Percentiles rank a stretch among this genome's conserved stretches.
Conservation (phyloP, 1,140 invertebrate genomes). For the Hermetia illucens region DNA sequence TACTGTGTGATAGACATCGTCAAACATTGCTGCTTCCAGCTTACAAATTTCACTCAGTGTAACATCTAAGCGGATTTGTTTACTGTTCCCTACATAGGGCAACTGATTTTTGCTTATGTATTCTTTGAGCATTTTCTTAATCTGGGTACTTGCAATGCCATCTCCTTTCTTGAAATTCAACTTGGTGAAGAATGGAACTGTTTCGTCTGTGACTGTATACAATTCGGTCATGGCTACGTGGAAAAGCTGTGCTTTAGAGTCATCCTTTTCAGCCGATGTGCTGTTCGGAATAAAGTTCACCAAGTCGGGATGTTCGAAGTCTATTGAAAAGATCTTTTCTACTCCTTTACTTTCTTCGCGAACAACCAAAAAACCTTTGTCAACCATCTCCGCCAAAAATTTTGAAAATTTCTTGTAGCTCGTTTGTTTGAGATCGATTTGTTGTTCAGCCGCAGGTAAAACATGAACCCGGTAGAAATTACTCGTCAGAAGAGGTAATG, state of each 20-base stretch:
- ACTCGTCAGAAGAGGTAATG: conserved; percentile 55
- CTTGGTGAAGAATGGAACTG: conserved; percentile 23
- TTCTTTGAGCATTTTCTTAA: conserved; percentile 55
- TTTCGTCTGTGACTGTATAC: conserved; percentile 41
- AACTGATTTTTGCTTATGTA: conserved; percentile 63
- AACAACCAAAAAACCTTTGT: conserved; percentile 47
- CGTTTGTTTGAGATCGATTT: conserved; percentile 78
- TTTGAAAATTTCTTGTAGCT: conserved; percentile 77
- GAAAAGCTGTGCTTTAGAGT: conserved; percentile 13
- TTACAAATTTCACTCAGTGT: conserved; percentile 26
- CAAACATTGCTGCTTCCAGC: conserved; percentile 40
- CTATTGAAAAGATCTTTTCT: conserved; percentile 47
- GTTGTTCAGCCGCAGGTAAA: conserved; percentile 42
- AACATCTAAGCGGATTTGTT: conserved; percentile 28
- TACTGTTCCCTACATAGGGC: conserved; percentile 34
- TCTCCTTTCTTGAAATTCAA: conserved; percentile 57
- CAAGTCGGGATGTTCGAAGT: conserved; percentile 38
- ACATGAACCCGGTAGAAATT: conserved; percentile 70
- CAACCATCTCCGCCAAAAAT: conserved; percentile 54
- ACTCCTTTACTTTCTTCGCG: conserved; percentile 59
- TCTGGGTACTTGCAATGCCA: conserved; percentile 45
- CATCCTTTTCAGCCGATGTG: conserved; percentile 8
- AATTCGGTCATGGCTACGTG: conserved; percentile 45
- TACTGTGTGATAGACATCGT: conserved; percentile 54
- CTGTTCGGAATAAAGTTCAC: conserved; percentile 23